phyloP scores from a whole-genome alignment of 2,797 vertebrate species.

The Benthosema pterotum region DNA sequence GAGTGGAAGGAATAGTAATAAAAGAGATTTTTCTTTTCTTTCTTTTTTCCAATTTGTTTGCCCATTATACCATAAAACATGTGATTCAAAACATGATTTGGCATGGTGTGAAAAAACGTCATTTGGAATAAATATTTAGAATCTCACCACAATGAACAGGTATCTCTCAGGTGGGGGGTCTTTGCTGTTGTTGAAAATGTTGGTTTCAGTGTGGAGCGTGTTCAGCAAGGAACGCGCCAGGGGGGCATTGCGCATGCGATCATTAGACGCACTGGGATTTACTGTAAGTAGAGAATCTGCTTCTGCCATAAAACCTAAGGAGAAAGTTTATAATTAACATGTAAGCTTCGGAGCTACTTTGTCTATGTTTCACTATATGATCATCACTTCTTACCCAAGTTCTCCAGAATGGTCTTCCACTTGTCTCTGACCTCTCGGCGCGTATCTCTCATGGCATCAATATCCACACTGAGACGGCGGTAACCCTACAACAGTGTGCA shows the following conservation, averaged over 20 bases:
- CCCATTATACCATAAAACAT: not conserved
- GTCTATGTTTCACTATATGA: too few species aligned
- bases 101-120: not conserved
- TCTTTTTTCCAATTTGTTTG: too few species aligned
- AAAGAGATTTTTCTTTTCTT: too few species aligned
- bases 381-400: slow-evolving; percentile 73
- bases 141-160: slow-evolving; percentile 84
- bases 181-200: slow-evolving; percentile 73
- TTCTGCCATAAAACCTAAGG: slow-evolving; percentile 83
- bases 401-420: slow-evolving; percentile 84
- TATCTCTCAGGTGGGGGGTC: slow-evolving; percentile 84
- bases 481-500: slow-evolving; percentile 69
- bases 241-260: slow-evolving; percentile 79
- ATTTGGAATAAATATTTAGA: not conserved
- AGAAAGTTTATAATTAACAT: too few species aligned
- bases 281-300: slow-evolving; percentile 81
- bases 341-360: too few species aligned
- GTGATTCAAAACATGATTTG: not conserved
- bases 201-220: slow-evolving; percentile 77
- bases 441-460: slow-evolving; percentile 83
- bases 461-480: slow-evolving; percentile 83
- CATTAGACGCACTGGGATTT: slow-evolving; percentile 75
- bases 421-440: slow-evolving; percentile 83
- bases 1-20: not conserved
- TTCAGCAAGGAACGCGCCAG: slow-evolving; percentile 75